Evolutionary conservation across 2,113 vertebrate genomes (phyloP), one percentile per base, ranked within the genome.

Genomic region (Lonchura striata): DNA sequence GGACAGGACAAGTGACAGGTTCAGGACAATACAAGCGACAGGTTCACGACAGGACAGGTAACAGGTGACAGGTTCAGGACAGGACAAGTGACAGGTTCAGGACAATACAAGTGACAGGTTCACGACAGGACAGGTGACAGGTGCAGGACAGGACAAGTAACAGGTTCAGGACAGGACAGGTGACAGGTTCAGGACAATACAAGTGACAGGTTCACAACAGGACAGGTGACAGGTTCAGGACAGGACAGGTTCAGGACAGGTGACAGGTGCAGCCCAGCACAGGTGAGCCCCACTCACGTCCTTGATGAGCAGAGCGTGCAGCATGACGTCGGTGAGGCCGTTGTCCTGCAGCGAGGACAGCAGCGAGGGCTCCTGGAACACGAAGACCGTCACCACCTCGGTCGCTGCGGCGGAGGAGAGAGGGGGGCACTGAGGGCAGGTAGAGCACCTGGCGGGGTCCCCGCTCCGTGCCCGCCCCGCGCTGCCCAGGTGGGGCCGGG

Each of bases 331-430:
- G 9, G 85, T 88, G 28, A 87, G 85, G 41, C 84, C 84, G 10
- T 87, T 87, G 75, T 87, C 84, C 84, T 87, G 84, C 84, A 87
- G 84, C 41, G 84, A 87, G 28, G 84, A 87, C 56, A 79, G 85
- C 64, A 87, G 85, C n/a, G 85, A 87, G 31, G 85, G 85, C 84
- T 87, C 75, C 84, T 87, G 85, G 84, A 87, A 87, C 84, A 87
- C 84, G 84, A 79, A 87, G 5, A 87, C 84, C 41, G 84, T 87
- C 84, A 87, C 84, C 84, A 87, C 84, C 56, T 87, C 74, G 54
- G 84, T 87, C 33, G 84, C 84, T 87, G 84, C 23, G 56, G 59
- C 53, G 53, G 72, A 72, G 81, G 81, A 84, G 69, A 84, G n/a
- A 84, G 69, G 69, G 22, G 41, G 69, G 68, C 81, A 63, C 81